Evolutionary conservation across 2,797 vertebrate species (phyloP).

Genomic region (Halcyon chelicuti): DNA sequence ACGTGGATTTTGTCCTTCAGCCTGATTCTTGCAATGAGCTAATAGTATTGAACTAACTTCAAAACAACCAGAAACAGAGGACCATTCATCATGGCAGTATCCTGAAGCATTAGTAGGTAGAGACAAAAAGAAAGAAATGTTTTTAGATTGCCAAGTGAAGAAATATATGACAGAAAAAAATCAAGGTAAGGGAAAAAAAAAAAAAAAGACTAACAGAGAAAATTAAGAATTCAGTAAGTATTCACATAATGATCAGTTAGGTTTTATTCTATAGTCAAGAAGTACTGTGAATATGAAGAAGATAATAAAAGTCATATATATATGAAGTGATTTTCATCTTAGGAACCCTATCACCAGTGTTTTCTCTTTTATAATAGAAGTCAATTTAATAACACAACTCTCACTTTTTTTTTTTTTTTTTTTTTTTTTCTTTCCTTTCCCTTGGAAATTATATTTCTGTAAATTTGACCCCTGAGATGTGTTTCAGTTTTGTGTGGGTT

Average conservation of each 20-base stretch:
- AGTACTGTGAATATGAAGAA: not conserved
- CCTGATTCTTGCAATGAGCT: not conserved
- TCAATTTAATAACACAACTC: not conserved
- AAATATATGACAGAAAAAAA: not conserved
- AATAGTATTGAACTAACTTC: not conserved
- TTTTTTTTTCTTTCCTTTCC: not conserved
- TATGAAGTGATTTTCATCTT: not conserved
- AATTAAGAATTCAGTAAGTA: not conserved
- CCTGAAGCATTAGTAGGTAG: not conserved
- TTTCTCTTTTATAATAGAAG: not conserved
- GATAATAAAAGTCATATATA: not conserved
- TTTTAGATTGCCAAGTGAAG: not conserved
- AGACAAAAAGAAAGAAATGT: not conserved
- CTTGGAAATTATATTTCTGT: not conserved
- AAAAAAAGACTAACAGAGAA: rapidly evolving
- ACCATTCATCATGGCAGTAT: not conserved
- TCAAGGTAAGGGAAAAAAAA: rapidly evolving
- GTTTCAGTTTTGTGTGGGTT: not conserved
- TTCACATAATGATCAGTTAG: not conserved
- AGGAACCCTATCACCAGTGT: not conserved
- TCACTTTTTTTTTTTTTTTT: not conserved
- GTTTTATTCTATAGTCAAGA: not conserved
- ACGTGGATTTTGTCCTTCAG: not conserved
- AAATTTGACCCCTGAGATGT: not conserved
- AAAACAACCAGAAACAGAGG: not conserved